Evolutionary conservation across 1,140 invertebrate genomes (phyloP).

Genomic region (Gryon sp.): DNA sequence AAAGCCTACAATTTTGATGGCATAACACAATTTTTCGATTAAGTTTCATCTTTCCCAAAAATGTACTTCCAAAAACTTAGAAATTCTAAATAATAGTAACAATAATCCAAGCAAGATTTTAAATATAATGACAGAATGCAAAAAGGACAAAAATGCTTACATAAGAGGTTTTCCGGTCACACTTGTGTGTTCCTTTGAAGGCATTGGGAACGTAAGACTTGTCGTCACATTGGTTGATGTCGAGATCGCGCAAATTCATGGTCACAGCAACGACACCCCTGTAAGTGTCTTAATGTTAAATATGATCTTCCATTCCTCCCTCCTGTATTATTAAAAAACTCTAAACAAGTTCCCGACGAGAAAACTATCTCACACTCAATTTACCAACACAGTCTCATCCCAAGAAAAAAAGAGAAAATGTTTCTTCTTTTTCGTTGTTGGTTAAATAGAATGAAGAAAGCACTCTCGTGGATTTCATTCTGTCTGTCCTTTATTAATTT

Average conservation of each 20-base stretch:
- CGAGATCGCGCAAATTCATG: slow-evolving; percentile 92
- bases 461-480: neutral
- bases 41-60: too few species aligned
- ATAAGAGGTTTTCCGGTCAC: slow-evolving; percentile 93
- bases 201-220: slow-evolving; percentile 94
- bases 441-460: neutral
- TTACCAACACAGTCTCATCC: slow-evolving; percentile 61
- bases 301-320: slow-evolving; percentile 73
- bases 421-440: too few species aligned
- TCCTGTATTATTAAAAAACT: slow-evolving; percentile 67
- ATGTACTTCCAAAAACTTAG: too few species aligned
- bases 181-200: slow-evolving; percentile 97
- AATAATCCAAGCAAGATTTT: too few species aligned
- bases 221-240: slow-evolving; percentile 97
- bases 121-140: too few species aligned
- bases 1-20: neutral
- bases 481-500: slow-evolving; percentile 4
- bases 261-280: slow-evolving; percentile 97
- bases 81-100: too few species aligned
- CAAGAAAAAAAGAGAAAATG: neutral
- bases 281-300: slow-evolving; percentile 79
- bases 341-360: slow-evolving; percentile 70
- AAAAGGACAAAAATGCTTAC: too few species aligned
- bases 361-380: slow-evolving; percentile 77
- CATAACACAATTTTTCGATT: neutral